Base-by-base conservation (phyloP, 2,113 vertebrate species). In the Bungarus multicinctus region DNA sequence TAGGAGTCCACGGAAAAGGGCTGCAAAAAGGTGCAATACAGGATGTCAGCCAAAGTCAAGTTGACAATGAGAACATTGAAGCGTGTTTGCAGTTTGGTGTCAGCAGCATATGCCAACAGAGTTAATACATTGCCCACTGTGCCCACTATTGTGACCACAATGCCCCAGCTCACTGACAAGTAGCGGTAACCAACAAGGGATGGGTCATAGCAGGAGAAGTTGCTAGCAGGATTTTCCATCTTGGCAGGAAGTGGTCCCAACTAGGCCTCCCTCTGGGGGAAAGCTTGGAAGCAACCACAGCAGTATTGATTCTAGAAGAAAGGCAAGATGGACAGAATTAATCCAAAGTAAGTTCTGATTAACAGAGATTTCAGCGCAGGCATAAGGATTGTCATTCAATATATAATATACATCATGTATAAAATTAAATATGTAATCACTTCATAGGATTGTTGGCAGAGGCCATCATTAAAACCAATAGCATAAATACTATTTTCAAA, bases 11-110 rank as follows among this genome's bases (percentile, higher is more conserved):
- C 94, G 0, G 98, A 98, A 95, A 98, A 97, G 57, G 98, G 98
- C 96, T 98, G 98, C 34, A 99, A 97, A 6, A 98, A 43, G 54
- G 97, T 97, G 95, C 98, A 99, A 96, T 99, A 99, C 47, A 99
- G 96, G 50, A 98, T 97, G 92, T 99, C 98, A 0, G 98, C 98
- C 23, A 97, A 25, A 0, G 98, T 98, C 95, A 99, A 96, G 97
- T 99, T 99, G 93, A 98, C 95, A 1, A 99, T 99, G 85, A 99
- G 98, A 54, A 98, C 96, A 39, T 99, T 99, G 97, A 99, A 98
- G 90, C 96, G 98, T 10, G 98, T 98, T 27, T 98, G 97, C 93
- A 99, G 96, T 47, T 96, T 98, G 58, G 95, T 64, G 90, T 98
- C 98, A 0, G 95, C 57, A 60, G 90, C 95, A n/a, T 98, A 98